Conservation (phyloP, 23 tunicate species). For the Ciona savignyi region DNA sequence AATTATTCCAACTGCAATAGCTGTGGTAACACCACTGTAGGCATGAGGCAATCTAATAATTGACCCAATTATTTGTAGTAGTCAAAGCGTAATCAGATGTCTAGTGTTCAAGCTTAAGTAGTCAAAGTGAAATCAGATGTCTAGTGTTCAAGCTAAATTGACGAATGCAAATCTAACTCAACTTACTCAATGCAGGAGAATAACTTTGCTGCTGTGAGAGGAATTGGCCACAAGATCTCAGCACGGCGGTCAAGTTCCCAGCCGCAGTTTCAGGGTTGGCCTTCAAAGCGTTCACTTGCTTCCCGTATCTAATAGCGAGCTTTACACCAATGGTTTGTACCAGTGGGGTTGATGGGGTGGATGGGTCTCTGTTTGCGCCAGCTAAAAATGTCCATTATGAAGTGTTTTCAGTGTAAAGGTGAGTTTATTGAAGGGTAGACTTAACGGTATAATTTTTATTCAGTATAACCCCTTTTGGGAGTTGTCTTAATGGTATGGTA, state of each 20-base stretch:
- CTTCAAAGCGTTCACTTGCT: constrained; percentile 62
- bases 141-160: neutral
- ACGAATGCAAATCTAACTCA: neutral
- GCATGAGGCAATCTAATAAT: no score
- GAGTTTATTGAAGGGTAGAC: no score
- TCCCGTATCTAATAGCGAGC: constrained; percentile 70
- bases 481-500: no score
- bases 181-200: constrained; percentile 16
- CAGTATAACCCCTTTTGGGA: neutral
- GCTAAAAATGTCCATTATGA: no score
- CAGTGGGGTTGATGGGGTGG: neutral
- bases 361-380: neutral
- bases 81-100: no score
- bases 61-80: no score
- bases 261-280: constrained; percentile 45
- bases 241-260: constrained; percentile 37
- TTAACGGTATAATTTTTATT: no score
- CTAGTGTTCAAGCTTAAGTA: neutral
- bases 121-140: neutral
- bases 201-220: constrained; percentile 62
- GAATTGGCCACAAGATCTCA: constrained; percentile 30
- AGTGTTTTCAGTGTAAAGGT: no score
- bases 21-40: no score
- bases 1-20: no score
- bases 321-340: constrained; percentile 58